Percentiles rank a stretch among this genome's conserved stretches.
Evolutionary conservation across 2,797 vertebrate genomes (phyloP).

Genomic region (Thunnus albacares): DNA sequence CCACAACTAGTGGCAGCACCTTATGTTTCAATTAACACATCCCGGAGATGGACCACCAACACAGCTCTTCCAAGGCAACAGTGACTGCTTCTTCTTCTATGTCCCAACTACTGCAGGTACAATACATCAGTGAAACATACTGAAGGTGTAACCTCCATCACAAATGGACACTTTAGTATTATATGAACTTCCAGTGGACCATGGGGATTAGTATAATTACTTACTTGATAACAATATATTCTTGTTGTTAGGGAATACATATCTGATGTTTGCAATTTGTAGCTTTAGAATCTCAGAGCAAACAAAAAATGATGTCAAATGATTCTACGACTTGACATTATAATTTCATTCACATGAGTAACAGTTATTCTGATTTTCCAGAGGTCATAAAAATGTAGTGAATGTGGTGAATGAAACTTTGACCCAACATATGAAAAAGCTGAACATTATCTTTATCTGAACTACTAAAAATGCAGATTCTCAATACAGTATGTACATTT

Average conservation of each 20-base stretch:
- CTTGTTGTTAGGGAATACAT: neutral
- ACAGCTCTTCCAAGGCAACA: conserved; percentile 3
- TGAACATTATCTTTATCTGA: neutral
- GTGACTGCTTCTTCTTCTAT: conserved; percentile 28
- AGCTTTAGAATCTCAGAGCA: neutral
- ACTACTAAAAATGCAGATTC: neutral
- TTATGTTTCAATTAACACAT: conserved; percentile 61
- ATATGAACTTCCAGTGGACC: neutral
- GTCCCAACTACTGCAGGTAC: conserved; percentile 25
- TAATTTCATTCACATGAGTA: neutral
- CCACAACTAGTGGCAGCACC: conserved; percentile 22
- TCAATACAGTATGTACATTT: neutral
- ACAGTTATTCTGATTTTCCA: neutral
- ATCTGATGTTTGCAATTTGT: too few species aligned
- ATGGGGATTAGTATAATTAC: neutral
- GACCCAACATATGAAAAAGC: neutral
- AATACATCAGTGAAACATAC: conserved; percentile 26
- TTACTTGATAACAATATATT: neutral
- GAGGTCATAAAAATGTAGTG: neutral
- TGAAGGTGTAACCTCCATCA: neutral
- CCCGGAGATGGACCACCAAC: conserved; percentile 33
- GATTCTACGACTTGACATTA: conserved; percentile 5
- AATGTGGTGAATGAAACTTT: neutral
- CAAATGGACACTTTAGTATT: neutral
- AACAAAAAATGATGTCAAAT: neutral